Base-by-base conservation (phyloP, 1,140 invertebrate species). In the Lepidurus apus region DNA sequence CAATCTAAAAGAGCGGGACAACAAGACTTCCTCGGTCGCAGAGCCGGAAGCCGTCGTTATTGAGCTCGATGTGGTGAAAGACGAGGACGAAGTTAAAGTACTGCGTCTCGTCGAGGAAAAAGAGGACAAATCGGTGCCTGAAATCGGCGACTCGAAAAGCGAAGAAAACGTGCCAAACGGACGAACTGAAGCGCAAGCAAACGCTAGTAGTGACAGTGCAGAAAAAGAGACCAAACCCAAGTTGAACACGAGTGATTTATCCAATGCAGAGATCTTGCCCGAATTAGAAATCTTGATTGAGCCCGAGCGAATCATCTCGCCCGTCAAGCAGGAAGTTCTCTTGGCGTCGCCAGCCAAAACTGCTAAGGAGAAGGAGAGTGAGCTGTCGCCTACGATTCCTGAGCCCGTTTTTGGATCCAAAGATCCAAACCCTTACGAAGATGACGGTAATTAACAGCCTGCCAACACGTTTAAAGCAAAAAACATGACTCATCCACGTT, bases 401-500 rank as follows among this genome's bases (percentile, higher is more conserved):
- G 76, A 45, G 45, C 11, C 76, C n/a, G 76, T 53, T 45, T 42
- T 9, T 53, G 76, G 34, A 42, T 43, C 75, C n/a, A 76, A 76
- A 76, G 74, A 74, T 26, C 42, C 75, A 9, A 76, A 43, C 8
- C 42, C 34, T 26, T 45, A 65, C 53, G n/a, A 65, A 43, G 74
- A 79, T 24, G 53, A 34, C 42, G 78, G 75, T 45, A 47, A 74
- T 74, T 43, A 53, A 79, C 44, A 79, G 24, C 2, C n/a, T 13
- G 42, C 8, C 73, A 74, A 43, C 78, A 34, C 73, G 11, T 21
- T 74, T 21, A 74, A 74, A 10, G 34, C 34, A 10, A 74, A 42
- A 65, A 78, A 75, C 73, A 44, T 74, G 43, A 79, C 42, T 79
- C 74, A 43, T 74, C 42, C 13, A 74, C 73, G 13, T 75, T 65